Base-by-base conservation (phyloP, 92 coral and sea anemone species). In the Parazoanthus atlanticus region DNA sequence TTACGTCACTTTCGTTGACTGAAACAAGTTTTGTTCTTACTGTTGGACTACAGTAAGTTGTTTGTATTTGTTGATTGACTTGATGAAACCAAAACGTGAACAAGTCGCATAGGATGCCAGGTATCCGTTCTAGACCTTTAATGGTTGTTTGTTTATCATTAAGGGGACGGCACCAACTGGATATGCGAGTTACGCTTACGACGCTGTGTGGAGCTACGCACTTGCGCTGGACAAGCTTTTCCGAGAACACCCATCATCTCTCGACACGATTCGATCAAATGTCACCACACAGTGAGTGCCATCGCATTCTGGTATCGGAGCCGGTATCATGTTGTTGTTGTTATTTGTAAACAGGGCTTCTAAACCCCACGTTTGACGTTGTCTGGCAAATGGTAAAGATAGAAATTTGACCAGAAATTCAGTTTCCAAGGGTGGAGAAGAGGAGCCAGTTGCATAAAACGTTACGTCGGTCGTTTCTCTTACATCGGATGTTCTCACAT, bases 171-270 rank as follows among this genome's bases (percentile, higher is more conserved):
- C 91, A 30, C 88, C 94, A 46, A 85, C 94, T 17, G 96, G 89
- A 61, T 95, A 95, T 89, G 98, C 98, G 6, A 91, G 95, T 70
- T 95, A 91, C 87, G 96, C 93, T 11, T 92, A 95, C 56, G 98
- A 95, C 82, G 98, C 94, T 41, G 91, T 95, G 73, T 95, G 98
- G 98, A 85, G 94, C 16, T 95, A 95, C 67, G 98, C 98, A 47
- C 85, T 93, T 43, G 98, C 96, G 0, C 90, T 95, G 83, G 93
- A 95, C 76, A 93, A 95, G 80, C 93, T 95, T 26, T 93, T 95
- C 36, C 86, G 78, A 38, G 69, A 85, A 0, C 26, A 91, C 75
- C 94, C 98, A 13, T 85, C 93, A 16, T 90, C 96, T 33, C 93
- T 95, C 69, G 96, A 95, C 85, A 95, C 96, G 19, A 95, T 95